Conservation (phyloP, 2,113 vertebrate species). For the Tautogolabrus adspersus region DNA sequence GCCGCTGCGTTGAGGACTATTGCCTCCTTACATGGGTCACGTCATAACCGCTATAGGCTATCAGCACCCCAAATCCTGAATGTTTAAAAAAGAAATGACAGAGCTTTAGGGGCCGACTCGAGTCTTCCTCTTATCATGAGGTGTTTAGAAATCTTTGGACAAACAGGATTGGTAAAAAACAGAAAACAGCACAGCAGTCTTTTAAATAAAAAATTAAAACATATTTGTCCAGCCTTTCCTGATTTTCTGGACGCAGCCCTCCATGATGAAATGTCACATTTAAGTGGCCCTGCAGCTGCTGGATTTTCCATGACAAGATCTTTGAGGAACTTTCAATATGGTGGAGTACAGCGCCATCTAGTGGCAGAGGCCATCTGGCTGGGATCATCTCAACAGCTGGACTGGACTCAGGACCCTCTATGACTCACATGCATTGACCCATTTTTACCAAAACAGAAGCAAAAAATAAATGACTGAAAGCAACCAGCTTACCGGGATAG, state of each 20-base stretch:
- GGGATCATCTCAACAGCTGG: not conserved
- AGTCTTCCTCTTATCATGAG: slow-evolving; percentile 1
- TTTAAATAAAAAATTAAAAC: slow-evolving; percentile 16
- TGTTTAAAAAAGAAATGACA: not conserved
- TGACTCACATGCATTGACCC: too few relatives aligned
- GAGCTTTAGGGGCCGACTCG: not conserved
- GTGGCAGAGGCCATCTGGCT: not conserved
- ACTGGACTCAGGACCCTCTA: too few relatives aligned
- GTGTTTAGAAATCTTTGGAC: slow-evolving; percentile 22
- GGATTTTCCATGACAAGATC: slow-evolving; percentile 30
- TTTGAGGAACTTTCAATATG: slow-evolving; percentile 1
- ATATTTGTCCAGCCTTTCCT: not conserved
- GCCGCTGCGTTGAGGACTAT: too few relatives aligned
- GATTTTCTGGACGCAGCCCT: slow-evolving; percentile 3
- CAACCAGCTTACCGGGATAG: not conserved
- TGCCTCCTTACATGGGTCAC: too few relatives aligned
- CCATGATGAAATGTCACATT: slow-evolving; percentile 21
- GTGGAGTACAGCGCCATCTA: slow-evolving; percentile 56
- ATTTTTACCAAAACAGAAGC: too few relatives aligned
- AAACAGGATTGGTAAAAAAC: not conserved
- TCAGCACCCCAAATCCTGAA: not conserved
- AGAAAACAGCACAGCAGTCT: slow-evolving; percentile 15
- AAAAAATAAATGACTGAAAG: not conserved
- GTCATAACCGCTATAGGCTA: too few relatives aligned
- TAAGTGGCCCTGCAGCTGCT: slow-evolving; percentile 24